These are phyloP conservation scores for Melinaea marsaeus DNA, from an alignment of 2,888 invertebrate genomes.

Conservation along the genomic window DNA sequence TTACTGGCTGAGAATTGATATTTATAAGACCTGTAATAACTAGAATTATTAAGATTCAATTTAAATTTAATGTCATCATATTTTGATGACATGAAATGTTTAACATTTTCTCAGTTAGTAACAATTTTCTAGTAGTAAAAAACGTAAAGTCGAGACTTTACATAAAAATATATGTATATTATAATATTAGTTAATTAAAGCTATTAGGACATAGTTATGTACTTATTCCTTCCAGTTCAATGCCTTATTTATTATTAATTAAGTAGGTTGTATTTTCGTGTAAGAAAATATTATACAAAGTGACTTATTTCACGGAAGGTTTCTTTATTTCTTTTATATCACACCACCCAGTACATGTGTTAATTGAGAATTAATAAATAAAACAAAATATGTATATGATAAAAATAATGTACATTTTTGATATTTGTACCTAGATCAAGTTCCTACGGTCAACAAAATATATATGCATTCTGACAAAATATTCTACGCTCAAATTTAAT, in stretches of 20 bases:
- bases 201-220: constrained; percentile 28
- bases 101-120: constrained; percentile 2
- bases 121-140: neutral
- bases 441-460: neutral
- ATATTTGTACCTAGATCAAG: neutral
- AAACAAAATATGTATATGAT: neutral
- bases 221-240: constrained; percentile 65
- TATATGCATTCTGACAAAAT: neutral
- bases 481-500: no score
- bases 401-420: neutral
- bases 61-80: no score
- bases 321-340: neutral
- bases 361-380: neutral
- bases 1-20: constrained; percentile 17
- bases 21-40: neutral
- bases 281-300: constrained; percentile 19
- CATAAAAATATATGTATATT: constrained; percentile 12
- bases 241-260: constrained; percentile 71
- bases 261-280: constrained; percentile 33
- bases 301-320: neutral
- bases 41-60: no score
- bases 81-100: neutral
- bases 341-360: neutral
- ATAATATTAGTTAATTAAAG: constrained; percentile 22
- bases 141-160: neutral